Base-by-base conservation (phyloP, 2,113 vertebrate species). In the Seriola rivoliana region DNA sequence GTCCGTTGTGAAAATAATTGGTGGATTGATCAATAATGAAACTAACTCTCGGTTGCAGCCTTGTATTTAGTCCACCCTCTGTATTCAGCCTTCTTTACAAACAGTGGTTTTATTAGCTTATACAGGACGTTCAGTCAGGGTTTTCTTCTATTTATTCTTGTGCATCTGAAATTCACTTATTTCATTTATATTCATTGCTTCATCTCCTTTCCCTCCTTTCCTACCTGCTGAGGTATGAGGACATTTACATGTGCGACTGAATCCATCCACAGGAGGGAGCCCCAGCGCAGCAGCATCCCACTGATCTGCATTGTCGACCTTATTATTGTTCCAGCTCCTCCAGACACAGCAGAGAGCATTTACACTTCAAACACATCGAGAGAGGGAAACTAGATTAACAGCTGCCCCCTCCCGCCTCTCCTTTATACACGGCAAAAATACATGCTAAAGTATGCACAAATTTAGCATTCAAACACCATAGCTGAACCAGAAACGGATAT, bases 311-410 rank as follows among this genome's bases (percentile, higher is more conserved):
- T 40, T 19, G 11, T 58, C n/a, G 34, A 69, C 81, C 65, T 86
- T 12, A 32, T 86, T 12, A 32, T 68, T 78, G 75, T 81, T 72
- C 36, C 36, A 25, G 62, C 73, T 81, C 60, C 46, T 66, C 67
- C 72, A 81, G 52, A 76, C 42, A 74, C 34, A 82, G 67, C 58
- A 69, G 57, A 80, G 59, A 59, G 59, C 79, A 87, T 91, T 92
- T 86, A 87, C 79, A 86, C 79, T 87, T 88, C 81, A 88, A 88
- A 88, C 85, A 60, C 68, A 71, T 71, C 59, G 52, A 80, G 57
- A 75, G 71, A 42, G 70, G 25, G 32, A 55, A 67, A 73, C 14
- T 12, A 59, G 80, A 82, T 78, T 54, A 88, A 74, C 65, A 55
- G 48, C 76, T 32, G 14, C 44, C 50, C 36, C 8, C 25, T 21